Percentiles rank a stretch among this genome's conserved stretches.
Conservation (phyloP, 2,888 invertebrate species). For the Gastracanthus pulcherrimus region DNA sequence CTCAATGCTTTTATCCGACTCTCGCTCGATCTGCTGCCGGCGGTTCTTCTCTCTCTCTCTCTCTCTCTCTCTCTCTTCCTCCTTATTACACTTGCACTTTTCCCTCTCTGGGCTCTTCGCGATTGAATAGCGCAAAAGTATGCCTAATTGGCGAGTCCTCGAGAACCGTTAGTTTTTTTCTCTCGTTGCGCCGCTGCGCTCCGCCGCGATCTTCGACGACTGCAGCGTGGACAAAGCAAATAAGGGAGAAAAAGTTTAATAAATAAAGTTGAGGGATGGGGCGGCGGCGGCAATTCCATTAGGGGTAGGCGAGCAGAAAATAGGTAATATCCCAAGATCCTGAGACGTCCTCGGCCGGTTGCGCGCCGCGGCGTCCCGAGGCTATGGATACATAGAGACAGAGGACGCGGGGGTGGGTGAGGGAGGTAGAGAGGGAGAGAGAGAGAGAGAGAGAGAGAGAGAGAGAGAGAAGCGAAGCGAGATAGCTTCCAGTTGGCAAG, state of each 20-base stretch:
- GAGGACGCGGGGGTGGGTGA: too few relatives aligned
- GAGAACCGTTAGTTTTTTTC: too few relatives aligned
- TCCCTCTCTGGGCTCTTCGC: too few relatives aligned
- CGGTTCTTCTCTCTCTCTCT: neutral
- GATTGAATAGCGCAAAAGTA: neutral
- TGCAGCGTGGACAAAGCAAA: neutral
- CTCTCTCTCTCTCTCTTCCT: neutral
- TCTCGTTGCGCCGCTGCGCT: too few relatives aligned
- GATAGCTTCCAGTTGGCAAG: conserved; percentile 60
- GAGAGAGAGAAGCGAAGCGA: conserved; percentile 8
- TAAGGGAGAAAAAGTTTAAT: conserved; percentile 15
- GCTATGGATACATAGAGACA: conserved; percentile 21
- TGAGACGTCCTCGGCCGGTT: conserved; percentile 53
- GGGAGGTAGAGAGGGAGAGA: too few relatives aligned
- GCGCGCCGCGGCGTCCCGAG: conserved; percentile 51
- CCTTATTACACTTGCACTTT: neutral
- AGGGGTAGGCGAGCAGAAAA: conserved; percentile 70
- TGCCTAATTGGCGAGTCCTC: conserved; percentile 28
- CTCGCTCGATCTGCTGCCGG: neutral
- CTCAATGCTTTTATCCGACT: conserved; percentile 26
- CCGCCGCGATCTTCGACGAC: neutral
- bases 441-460: neutral
- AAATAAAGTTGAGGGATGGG: conserved; percentile 6
- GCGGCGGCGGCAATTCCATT: conserved; percentile 56
- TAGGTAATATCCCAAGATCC: conserved; percentile 71